Conservation (phyloP, 2,113 vertebrate species). For the Excalfactoria chinensis region DNA sequence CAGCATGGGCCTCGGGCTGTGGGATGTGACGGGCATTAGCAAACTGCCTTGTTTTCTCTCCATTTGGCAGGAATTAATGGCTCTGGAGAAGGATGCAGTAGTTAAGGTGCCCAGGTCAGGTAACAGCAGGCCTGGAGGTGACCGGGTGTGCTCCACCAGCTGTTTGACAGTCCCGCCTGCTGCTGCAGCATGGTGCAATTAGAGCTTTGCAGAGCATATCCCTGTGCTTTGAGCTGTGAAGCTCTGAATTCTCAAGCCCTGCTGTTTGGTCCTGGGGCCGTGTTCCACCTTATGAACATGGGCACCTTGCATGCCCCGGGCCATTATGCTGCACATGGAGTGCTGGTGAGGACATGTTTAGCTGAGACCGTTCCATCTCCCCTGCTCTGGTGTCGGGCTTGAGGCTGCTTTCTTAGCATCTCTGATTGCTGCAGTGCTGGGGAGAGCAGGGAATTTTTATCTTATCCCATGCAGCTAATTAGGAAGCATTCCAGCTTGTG, state of each 20-base stretch:
- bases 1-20: accelerated
- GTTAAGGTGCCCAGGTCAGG: background rate
- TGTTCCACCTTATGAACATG: background rate
- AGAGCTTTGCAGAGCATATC: background rate
- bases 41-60: background rate
- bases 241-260: background rate
- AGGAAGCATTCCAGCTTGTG: conserved; percentile 1
- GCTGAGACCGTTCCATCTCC: background rate
- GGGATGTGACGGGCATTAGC: background rate
- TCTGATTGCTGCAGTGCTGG: background rate
- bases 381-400: background rate
- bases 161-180: conserved; percentile 25
- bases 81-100: background rate
- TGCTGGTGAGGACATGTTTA: background rate
- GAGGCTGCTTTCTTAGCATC: background rate
- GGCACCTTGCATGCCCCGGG: background rate
- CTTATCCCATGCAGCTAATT: conserved; percentile 19
- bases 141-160: conserved; percentile 12
- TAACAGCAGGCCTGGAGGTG: conserved; percentile 31
- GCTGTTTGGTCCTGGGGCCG: background rate
- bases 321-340: background rate
- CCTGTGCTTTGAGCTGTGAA: conserved; percentile 38
- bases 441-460: conserved; percentile 5
- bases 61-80: conserved; percentile 35
- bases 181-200: background rate